Percentiles rank a stretch among this genome's conserved stretches.
Conservation (phyloP, 2,113 vertebrate genomes). For the Scolopax mira region DNA sequence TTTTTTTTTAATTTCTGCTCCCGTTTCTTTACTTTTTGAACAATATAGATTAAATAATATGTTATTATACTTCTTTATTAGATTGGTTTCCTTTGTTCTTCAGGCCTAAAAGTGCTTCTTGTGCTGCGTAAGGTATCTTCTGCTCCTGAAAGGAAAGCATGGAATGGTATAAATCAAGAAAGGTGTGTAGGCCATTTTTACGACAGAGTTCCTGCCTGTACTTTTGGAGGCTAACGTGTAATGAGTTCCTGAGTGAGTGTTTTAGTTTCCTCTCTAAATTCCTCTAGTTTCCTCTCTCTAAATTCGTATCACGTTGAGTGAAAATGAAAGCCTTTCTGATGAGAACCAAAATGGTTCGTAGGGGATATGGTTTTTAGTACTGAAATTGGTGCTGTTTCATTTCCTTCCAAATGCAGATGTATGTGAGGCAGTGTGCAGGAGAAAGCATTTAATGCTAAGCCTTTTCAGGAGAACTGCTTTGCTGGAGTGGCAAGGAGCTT, state of each 20-base stretch:
- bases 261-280: background rate
- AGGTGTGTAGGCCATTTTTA: background rate
- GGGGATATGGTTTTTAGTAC: background rate
- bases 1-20: background rate
- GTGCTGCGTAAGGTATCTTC: background rate
- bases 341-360: background rate
- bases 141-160: background rate
- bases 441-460: background rate
- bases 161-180: background rate
- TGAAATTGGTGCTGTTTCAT: background rate
- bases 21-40: background rate
- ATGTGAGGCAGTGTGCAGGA: background rate
- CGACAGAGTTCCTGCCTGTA: background rate
- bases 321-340: background rate
- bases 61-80: background rate
- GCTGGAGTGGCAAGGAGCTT: background rate
- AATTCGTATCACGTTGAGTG: fast-evolving
- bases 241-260: background rate
- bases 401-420: background rate
- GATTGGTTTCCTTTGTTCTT: background rate
- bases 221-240: background rate
- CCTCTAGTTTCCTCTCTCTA: background rate
- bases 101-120: background rate
- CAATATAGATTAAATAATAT: background rate
- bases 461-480: background rate